Evolutionary conservation across 1,140 invertebrate species (phyloP), one percentile per base, ranked within the genome.

Genomic region (Oedothorax gibbosus): DNA sequence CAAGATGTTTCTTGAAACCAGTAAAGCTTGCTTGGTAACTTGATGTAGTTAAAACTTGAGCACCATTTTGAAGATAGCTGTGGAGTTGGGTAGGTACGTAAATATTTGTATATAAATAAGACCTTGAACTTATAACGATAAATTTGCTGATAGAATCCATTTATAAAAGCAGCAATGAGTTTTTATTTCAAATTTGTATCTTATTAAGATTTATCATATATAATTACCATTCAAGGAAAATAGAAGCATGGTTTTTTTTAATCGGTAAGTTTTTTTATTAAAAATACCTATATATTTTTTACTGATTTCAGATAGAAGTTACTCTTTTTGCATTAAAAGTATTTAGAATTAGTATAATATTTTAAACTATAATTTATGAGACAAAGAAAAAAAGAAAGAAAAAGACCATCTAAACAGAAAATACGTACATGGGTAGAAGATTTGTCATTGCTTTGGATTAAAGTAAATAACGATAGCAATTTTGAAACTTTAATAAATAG

Each of bases 21-120:
- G 93, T 92, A 64, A 97, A 90, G 12, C 94, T 95, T 0, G 96
- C 95, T 91, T 98, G 96, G 89, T 98, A 98, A 3, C 95, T 97
- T 84, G 95, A 95, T 7, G 95, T 97, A 86, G 94, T 93, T 66
- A 98, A 94, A 51, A 97, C 91, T 88, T 97, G 93, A 15, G 95
- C 93, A 4, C 96, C 96, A 88, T 94, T 95, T 93, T 91, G 86
- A 90, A 91, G 83, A 76, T 84, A 86, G 14, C 86, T 86, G 35
- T 15, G 50, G 14, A 64, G n/a, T 51, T 76, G 18, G 9, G 9
- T n/a, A 76, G 7, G 10, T 71, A 71, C 9, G 9, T 10, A 57
- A 60, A 60, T 35, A 14, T 57, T 51, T 49, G 15, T 20, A 65
- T 1, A 18, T 53, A 53, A 51, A 77, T 49, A 62, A 12, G 7